phyloP scores from a whole-genome alignment of 1,140 invertebrate species.

The Anthonomus grandis region DNA sequence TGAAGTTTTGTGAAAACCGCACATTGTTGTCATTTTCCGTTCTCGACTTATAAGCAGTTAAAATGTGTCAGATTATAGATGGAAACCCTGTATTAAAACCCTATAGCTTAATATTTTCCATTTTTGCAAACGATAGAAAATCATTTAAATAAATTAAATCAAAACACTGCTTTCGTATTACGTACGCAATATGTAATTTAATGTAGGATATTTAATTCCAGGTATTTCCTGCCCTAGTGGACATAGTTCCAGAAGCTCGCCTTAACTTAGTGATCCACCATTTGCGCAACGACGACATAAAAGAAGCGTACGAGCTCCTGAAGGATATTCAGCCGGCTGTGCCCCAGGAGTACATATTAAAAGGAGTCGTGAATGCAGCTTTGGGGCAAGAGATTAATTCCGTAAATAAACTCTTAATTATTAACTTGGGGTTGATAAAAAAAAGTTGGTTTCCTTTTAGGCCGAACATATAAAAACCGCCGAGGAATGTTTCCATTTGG shows the following conservation, averaged over 20 bases:
- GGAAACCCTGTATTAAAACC: too few species aligned
- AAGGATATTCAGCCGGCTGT: conserved; percentile 91
- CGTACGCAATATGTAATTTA: background rate
- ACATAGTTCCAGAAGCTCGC: conserved; percentile 94
- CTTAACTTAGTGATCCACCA: conserved; percentile 96
- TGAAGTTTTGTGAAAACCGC: too few species aligned
- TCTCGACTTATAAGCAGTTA: too few species aligned
- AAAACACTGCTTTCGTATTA: too few species aligned
- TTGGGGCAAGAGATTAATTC: conserved; percentile 89
- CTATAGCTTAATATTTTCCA: too few species aligned
- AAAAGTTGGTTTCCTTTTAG: conserved; percentile 51
- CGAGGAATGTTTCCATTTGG: conserved; percentile 94
- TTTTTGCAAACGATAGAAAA: too few species aligned
- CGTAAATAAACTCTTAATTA: conserved; percentile 52
- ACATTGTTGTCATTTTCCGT: too few species aligned
- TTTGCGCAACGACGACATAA: conserved; percentile 84
- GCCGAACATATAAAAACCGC: conserved; percentile 91
- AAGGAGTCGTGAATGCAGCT: conserved; percentile 92
- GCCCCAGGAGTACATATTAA: conserved; percentile 94
- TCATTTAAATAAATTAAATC: too few species aligned
- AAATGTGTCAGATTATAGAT: too few species aligned
- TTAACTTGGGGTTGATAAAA: background rate
- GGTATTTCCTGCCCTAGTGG: conserved; percentile 86
- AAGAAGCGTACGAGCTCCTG: conserved; percentile 86
- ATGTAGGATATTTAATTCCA: background rate